Conservation (phyloP, 1,140 invertebrate genomes). For the Drosophila suzukii region DNA sequence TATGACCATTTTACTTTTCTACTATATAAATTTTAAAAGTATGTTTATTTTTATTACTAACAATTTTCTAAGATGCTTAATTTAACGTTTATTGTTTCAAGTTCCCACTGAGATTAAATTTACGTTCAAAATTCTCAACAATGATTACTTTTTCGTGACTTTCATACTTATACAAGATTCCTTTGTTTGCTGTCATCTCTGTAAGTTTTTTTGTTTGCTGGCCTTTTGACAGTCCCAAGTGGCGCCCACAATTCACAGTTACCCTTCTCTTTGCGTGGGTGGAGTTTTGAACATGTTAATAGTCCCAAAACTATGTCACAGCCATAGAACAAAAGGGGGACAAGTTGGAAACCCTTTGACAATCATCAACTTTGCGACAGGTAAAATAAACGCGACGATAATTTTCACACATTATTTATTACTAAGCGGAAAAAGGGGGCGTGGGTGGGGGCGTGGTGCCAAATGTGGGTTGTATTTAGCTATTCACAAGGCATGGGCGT, state of each 20-base stretch:
- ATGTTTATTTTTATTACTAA: not conserved
- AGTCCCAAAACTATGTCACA: slow-evolving; percentile 17
- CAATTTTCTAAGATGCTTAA: too few relatives aligned
- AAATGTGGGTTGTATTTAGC: slow-evolving; percentile 26
- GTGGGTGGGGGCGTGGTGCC: slow-evolving; percentile 1
- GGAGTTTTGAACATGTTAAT: slow-evolving; percentile 55
- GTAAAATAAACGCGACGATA: slow-evolving; percentile 16
- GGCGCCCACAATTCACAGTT: slow-evolving; percentile 51
- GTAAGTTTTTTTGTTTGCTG: slow-evolving; percentile 9
- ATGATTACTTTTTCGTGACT: slow-evolving; percentile 4
- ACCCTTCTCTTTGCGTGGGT: slow-evolving; percentile 30
- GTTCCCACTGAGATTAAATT: too few relatives aligned
- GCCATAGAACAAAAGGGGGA: slow-evolving; percentile 11
- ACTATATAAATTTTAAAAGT: not conserved
- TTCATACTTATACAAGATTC: not conserved
- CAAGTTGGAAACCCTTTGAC: slow-evolving; percentile 23
- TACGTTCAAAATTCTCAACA: not conserved
- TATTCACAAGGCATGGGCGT: slow-evolving; percentile 26
- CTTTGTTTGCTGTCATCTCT: not conserved
- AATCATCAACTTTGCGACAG: slow-evolving; percentile 7
- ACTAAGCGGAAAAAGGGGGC: not conserved
- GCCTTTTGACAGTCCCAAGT: slow-evolving; percentile 57
- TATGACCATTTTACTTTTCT: too few relatives aligned
- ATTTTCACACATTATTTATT: slow-evolving; percentile 33
- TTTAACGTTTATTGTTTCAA: too few relatives aligned